Base-by-base conservation (phyloP, 1,140 invertebrate species). In the Zeugodacus cucurbitae region DNA sequence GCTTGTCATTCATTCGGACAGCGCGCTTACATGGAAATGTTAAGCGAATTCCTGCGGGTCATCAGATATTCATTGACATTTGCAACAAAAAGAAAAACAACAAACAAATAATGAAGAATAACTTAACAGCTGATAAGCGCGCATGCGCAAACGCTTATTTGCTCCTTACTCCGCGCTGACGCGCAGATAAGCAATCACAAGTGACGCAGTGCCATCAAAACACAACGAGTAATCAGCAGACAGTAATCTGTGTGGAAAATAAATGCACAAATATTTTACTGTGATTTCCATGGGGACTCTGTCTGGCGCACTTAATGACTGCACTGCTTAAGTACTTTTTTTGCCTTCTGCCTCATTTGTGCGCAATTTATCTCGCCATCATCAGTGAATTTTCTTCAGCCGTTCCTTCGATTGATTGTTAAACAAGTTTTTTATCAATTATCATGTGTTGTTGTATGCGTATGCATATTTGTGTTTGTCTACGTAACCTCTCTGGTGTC, bases 271-370 rank as follows among this genome's bases (percentile, higher is more conserved):
- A 82, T 48, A 82, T 82, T 82, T 82, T 48, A 48, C 41, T 82
- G 22, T 11, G 22, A 48, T 82, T 82, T 82, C 74, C 41, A 10
- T 34, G 34, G 74, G 74, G 74, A 82, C 37, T 17, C 74, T 48
- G 41, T 82, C 74, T 82, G 74, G 7, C 70, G 37, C 22, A 48
- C 74, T 82, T 29, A 82, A 82, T 82, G n/a, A 82, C 74, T 82
- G 44, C 74, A n/a, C 22, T n/a, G 4, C 58, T n/a, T 8, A 41
- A 41, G 3, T 7, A 48, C n/a, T 29, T 34, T 48, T 37, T 48
- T 44, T 44, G 32, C 64, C 14, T 32, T 14, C 74, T 54, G 74
- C n/a, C 74, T 82, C n/a, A 82, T 82, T 82, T 54, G 41, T 1
- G 37, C 41, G 26, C 74, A 48, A 54, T 20, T 82, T 82, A 82